These are phyloP conservation scores for Hyles euphorbiae DNA, from an alignment of 1,140 invertebrate species.

Conservation along the genomic window DNA sequence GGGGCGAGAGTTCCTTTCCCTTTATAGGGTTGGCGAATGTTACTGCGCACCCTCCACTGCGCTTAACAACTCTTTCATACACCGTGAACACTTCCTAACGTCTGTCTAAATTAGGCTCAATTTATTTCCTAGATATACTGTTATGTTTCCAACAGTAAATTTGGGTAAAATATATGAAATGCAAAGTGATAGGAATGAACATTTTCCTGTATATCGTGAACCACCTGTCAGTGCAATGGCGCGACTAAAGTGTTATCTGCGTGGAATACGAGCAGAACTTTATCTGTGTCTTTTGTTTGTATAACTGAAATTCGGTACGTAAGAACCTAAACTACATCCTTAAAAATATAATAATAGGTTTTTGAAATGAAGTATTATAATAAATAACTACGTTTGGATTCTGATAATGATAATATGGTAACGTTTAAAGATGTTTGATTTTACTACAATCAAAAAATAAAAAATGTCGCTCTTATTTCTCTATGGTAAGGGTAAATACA, in stretches of 20 bases:
- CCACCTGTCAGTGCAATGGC: constrained; percentile 15
- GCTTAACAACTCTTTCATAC: constrained; percentile 32
- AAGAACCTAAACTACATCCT: too few species aligned
- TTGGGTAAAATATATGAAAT: not conserved
- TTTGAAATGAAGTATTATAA: too few species aligned
- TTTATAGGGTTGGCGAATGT: constrained; percentile 50
- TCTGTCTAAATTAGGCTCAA: not conserved
- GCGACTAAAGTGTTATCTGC: constrained; percentile 38
- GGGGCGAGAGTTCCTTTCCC: constrained; percentile 42
- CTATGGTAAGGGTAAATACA: too few species aligned
- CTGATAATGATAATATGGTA: too few species aligned
- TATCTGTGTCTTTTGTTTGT: constrained; percentile 44
- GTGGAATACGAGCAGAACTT: constrained; percentile 41
- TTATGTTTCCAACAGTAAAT: not conserved
- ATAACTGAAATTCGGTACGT: not conserved
- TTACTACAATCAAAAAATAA: too few species aligned
- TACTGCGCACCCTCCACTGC: constrained; percentile 60
- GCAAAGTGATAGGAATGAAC: constrained; percentile 5
- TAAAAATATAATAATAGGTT: too few species aligned
- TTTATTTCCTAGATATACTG: not conserved
- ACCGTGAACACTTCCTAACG: constrained; percentile 24
- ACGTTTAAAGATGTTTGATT: too few species aligned
- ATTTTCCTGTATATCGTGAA: constrained; percentile 14
- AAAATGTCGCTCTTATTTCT: too few species aligned
- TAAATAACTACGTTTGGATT: too few species aligned